phyloP scores from a whole-genome alignment of 2,113 vertebrate genomes.

The Colistium nudipinnis region DNA sequence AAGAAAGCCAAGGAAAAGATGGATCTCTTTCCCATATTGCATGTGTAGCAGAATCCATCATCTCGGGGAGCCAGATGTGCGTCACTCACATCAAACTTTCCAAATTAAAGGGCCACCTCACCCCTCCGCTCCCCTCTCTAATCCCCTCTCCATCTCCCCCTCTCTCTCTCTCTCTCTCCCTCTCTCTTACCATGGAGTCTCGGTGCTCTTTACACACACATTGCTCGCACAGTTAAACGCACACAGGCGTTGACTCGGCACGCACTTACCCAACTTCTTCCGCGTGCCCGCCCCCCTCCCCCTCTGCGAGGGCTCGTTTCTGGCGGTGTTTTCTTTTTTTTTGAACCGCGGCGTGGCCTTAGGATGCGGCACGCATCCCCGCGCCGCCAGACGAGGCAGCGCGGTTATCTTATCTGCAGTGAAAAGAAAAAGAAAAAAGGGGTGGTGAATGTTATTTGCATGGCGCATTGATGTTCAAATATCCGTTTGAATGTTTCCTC shows the following conservation, averaged over 20 bases:
- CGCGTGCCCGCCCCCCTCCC: too few relatives aligned
- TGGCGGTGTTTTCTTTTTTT: conserved; percentile 68
- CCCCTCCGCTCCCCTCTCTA: conserved; percentile 56
- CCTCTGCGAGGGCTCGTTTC: conserved; percentile 63
- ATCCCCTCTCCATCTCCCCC: conserved; percentile 60
- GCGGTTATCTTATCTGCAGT: conserved; percentile 77
- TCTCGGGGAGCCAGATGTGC: conserved; percentile 66
- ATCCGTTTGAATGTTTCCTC: conserved; percentile 76
- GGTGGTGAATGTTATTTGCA: conserved; percentile 80
- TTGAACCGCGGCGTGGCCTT: conserved; percentile 63
- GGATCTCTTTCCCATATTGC: conserved; percentile 70
- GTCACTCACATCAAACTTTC: conserved; percentile 77
- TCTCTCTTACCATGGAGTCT: conserved; percentile 43
- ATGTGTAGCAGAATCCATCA: conserved; percentile 64
- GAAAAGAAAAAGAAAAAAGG: conserved; percentile 57
- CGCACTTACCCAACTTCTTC: conserved; percentile 30
- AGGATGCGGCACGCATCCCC: conserved; percentile 70
- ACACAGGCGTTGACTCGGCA: background rate
- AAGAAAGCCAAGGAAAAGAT: conserved; percentile 21
- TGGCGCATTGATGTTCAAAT: conserved; percentile 78
- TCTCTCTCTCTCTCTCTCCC: conserved; percentile 56
- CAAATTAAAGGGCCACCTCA: conserved; percentile 71
- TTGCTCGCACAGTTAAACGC: conserved; percentile 2
- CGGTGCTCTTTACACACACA: conserved; percentile 12
- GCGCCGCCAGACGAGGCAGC: conserved; percentile 52